These are phyloP conservation scores for Campylomormyrus numenius DNA, from an alignment of 2,113 vertebrate genomes.

Conservation along the genomic window DNA sequence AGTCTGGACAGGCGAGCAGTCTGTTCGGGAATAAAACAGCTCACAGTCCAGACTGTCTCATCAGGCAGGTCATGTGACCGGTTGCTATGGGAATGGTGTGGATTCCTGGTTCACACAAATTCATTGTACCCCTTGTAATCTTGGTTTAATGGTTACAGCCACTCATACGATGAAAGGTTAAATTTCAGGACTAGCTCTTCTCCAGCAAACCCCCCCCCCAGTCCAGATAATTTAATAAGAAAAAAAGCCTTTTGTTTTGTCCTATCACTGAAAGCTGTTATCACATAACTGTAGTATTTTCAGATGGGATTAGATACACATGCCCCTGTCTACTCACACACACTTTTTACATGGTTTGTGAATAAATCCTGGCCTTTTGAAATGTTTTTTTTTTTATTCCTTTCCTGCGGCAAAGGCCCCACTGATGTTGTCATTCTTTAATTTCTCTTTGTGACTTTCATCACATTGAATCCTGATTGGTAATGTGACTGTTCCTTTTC, in stretches of 20 bases:
- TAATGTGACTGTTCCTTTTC: neutral
- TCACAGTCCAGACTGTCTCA: conserved; percentile 5
- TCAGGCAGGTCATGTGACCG: conserved; percentile 14
- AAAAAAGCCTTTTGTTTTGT: neutral
- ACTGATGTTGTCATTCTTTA: neutral
- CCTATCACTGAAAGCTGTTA: neutral
- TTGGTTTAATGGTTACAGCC: conserved; percentile 11
- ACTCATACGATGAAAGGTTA: conserved; percentile 20
- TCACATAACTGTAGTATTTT: conserved; percentile 7
- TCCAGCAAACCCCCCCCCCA: neutral
- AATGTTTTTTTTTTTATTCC: too few relatives aligned
- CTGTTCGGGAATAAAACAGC: neutral
- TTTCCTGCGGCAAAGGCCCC: neutral
- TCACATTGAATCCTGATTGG: neutral
- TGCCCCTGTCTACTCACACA: neutral
- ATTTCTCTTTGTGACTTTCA: neutral
- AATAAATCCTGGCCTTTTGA: neutral
- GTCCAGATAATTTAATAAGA: neutral
- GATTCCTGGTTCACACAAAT: conserved; percentile 8
- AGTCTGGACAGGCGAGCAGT: conserved; percentile 8
- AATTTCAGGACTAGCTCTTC: neutral
- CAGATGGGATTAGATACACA: conserved; percentile 6
- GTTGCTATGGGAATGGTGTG: conserved; percentile 24
- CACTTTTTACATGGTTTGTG: neutral
- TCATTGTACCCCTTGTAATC: conserved; percentile 12